phyloP scores from a whole-genome alignment of 2,888 invertebrate genomes.

The Lochmaea capreae region DNA sequence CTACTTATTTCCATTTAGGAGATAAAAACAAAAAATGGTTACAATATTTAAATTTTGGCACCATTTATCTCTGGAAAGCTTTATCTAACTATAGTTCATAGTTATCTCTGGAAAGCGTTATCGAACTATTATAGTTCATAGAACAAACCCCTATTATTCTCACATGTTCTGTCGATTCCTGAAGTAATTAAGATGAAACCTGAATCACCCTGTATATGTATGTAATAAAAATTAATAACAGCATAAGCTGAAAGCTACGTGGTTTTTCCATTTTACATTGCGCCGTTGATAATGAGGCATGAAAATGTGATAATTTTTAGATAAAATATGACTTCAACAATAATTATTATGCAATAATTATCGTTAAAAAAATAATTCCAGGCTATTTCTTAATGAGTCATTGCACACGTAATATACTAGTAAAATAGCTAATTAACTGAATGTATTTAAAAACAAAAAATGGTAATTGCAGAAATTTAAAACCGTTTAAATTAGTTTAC shows the following conservation, averaged over 20 bases:
- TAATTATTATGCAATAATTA: constrained; percentile 21
- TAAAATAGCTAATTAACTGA: background rate
- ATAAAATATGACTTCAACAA: constrained; percentile 31
- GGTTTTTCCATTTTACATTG: background rate
- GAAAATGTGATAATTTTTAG: constrained; percentile 30
- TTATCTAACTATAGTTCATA: no score
- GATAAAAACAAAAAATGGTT: no score
- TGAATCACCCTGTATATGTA: background rate
- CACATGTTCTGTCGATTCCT: no score
- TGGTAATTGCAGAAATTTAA: background rate
- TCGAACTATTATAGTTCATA: no score
- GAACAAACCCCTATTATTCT: no score
- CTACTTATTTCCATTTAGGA: no score
- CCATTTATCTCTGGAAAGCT: no score
- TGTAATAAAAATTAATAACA: background rate
- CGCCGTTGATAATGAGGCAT: constrained; percentile 16
- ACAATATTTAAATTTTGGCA: no score
- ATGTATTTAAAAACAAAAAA: constrained; percentile 9
- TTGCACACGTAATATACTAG: constrained; percentile 6
- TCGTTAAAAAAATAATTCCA: constrained; percentile 15
- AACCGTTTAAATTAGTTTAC: background rate
- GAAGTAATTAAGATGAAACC: no score
- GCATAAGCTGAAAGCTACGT: background rate
- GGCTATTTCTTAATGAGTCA: constrained; percentile 10
- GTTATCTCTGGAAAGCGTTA: no score